These are phyloP conservation scores for Cochlearius cochlearius DNA, from an alignment of 2,113 vertebrate genomes.

Conservation along the genomic window DNA sequence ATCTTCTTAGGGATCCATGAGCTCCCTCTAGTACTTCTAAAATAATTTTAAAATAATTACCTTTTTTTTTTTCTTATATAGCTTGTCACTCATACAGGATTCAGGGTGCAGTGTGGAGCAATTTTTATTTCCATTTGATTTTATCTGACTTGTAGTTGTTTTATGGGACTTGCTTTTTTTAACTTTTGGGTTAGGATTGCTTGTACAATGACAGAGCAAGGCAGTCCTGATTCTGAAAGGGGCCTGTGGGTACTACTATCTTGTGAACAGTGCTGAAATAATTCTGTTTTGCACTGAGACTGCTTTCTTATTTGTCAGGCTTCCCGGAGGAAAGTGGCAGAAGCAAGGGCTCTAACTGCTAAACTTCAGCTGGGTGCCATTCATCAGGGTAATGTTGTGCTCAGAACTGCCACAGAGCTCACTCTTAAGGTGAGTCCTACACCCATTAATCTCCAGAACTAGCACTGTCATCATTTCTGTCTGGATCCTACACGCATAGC, in stretches of 20 bases:
- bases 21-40: neutral
- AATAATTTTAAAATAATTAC: neutral
- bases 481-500: neutral
- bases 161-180: neutral
- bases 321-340: slow-evolving; percentile 8
- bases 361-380: neutral
- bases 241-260: neutral
- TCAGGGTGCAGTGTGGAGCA: neutral
- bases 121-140: neutral
- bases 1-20: neutral
- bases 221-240: neutral
- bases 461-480: neutral
- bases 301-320: neutral
- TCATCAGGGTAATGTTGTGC: neutral
- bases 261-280: neutral
- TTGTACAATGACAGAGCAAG: neutral
- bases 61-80: neutral
- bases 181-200: neutral
- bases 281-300: slow-evolving; percentile 16
- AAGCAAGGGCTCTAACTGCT: neutral
- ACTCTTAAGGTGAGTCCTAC: neutral
- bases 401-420: neutral
- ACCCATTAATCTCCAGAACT: neutral
- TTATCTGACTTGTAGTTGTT: neutral
- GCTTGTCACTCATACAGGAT: neutral